A percentile compares a stretch with the other conserved stretches of the same genome.
phyloP scores from a whole-genome alignment of 1,140 invertebrate species.

The Trypoxylus dichotomus region DNA sequence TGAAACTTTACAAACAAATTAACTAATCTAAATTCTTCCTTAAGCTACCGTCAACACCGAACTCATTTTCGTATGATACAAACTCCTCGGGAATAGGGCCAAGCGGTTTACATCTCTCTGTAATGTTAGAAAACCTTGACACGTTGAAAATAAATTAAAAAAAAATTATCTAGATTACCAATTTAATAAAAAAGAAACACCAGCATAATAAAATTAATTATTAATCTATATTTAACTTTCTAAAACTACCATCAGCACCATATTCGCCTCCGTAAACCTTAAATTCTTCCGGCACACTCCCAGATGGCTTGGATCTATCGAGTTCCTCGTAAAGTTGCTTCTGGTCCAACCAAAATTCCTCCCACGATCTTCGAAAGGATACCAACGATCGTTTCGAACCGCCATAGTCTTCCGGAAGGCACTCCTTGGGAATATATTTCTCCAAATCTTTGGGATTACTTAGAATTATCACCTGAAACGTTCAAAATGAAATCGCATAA shows the following conservation, averaged over 20 bases:
- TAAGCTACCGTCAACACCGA: too few relatives aligned
- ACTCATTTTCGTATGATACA: too few relatives aligned
- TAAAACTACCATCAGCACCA: background rate
- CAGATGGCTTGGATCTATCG: too few relatives aligned
- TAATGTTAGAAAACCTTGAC: too few relatives aligned
- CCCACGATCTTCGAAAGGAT: constrained; percentile 34
- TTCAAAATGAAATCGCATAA: background rate
- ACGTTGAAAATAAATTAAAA: too few relatives aligned
- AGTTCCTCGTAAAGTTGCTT: background rate
- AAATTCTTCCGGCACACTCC: background rate
- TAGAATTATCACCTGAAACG: background rate
- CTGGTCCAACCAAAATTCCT: constrained; percentile 30
- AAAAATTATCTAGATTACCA: too few relatives aligned
- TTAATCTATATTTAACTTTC: constrained; percentile 35
- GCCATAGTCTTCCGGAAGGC: background rate
- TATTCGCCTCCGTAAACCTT: background rate
- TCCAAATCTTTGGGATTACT: background rate
- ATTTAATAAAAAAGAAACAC: too few relatives aligned
- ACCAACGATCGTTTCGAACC: background rate
- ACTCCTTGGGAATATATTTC: background rate
- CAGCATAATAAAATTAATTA: too few relatives aligned
- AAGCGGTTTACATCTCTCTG: too few relatives aligned
- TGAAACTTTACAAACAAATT: too few relatives aligned
- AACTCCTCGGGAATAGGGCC: too few relatives aligned
- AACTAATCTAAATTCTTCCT: too few relatives aligned